Conservation (phyloP, 2,888 invertebrate species). For the Caprella mutica region DNA sequence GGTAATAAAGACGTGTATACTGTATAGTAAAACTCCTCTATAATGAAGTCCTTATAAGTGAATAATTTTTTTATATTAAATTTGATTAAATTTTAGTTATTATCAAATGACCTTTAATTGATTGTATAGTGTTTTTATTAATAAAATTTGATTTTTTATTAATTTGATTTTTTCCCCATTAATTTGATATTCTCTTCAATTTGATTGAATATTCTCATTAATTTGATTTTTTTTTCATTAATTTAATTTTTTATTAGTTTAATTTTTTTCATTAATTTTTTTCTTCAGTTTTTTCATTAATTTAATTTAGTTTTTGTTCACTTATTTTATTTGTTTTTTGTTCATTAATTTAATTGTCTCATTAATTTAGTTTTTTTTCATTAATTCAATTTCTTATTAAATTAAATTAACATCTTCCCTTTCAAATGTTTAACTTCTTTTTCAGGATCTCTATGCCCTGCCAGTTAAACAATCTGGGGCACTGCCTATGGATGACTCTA, state of each 20-base stretch:
- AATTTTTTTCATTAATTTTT: neutral
- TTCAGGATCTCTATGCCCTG: conserved; percentile 62
- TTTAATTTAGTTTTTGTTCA: too few relatives aligned
- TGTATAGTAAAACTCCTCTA: too few relatives aligned
- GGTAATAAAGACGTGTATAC: too few relatives aligned
- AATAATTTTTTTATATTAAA: too few relatives aligned
- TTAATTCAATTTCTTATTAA: neutral
- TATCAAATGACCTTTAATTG: too few relatives aligned
- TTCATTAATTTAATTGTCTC: neutral
- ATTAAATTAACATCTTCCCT: neutral
- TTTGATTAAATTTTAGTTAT: too few relatives aligned
- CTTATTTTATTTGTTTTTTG: neutral
- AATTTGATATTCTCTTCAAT: neutral
- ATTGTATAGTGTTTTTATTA: too few relatives aligned
- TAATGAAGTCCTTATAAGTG: too few relatives aligned
- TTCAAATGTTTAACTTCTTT: conserved; percentile 42
- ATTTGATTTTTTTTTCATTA: neutral
- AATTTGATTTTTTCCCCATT: neutral
- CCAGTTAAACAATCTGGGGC: conserved; percentile 52
- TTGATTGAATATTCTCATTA: neutral
- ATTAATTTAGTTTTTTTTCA: neutral
- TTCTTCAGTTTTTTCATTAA: neutral
- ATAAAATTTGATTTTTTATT: neutral
- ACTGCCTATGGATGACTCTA: conserved; percentile 3
- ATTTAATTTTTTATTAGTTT: neutral